A percentile compares a stretch with the other conserved stretches of the same genome.
Conservation (phyloP, 2,113 vertebrate genomes). For the Thomomys bottae region DNA sequence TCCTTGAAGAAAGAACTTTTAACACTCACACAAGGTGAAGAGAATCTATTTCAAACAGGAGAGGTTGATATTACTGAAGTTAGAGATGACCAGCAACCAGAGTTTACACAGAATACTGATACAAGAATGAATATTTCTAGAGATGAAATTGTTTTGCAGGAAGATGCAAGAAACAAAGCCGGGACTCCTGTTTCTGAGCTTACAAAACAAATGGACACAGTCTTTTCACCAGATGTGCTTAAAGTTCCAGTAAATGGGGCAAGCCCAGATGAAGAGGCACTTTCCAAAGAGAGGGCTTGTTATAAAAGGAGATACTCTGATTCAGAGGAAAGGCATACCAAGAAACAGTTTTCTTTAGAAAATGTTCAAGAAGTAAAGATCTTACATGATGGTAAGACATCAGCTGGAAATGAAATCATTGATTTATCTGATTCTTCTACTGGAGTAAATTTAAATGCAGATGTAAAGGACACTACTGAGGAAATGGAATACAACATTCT, state of each 20-base stretch:
- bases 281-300: conserved; percentile 89
- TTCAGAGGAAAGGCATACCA: conserved; percentile 93
- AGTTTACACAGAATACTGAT: background rate
- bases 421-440: conserved; percentile 67
- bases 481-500: conserved; percentile 96
- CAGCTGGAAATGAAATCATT: conserved; percentile 75
- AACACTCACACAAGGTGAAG: conserved; percentile 86
- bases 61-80: conserved; percentile 62
- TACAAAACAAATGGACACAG: conserved; percentile 91
- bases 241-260: conserved; percentile 80
- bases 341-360: conserved; percentile 95
- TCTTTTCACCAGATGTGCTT: conserved; percentile 84
- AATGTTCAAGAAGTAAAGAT: conserved; percentile 76
- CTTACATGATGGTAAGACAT: background rate
- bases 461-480: conserved; percentile 88
- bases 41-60: conserved; percentile 32
- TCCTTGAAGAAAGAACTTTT: conserved; percentile 95
- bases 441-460: conserved; percentile 74
- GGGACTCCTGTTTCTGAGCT: conserved; percentile 96
- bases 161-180: conserved; percentile 91
- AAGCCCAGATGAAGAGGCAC: conserved; percentile 33
- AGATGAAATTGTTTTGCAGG: conserved; percentile 64
- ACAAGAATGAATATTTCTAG: background rate
- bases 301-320: conserved; percentile 95
- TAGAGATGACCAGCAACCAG: conserved; percentile 11